phyloP scores from a whole-genome alignment of 2,113 vertebrate genomes.

The Fukomys damarensis region DNA sequence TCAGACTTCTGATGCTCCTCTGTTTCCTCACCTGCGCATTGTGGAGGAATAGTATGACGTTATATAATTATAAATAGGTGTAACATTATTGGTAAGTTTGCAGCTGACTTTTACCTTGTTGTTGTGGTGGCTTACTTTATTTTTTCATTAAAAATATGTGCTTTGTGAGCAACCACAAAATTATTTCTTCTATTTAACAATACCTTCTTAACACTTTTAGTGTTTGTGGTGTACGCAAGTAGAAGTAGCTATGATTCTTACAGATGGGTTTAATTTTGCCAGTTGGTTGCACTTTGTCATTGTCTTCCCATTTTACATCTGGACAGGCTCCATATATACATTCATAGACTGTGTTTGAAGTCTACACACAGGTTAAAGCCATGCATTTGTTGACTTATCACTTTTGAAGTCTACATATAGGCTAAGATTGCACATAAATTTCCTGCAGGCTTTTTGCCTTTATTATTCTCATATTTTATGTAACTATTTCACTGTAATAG shows the following conservation, averaged over 20 bases:
- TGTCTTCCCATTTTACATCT: not conserved
- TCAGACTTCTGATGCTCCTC: not conserved
- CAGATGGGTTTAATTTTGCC: not conserved
- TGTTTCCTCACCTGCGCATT: not conserved
- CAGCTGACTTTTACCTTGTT: not conserved
- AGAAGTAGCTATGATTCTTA: not conserved
- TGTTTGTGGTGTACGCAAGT: not conserved
- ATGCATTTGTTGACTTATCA: not conserved
- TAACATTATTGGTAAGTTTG: not conserved
- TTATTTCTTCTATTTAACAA: not conserved
- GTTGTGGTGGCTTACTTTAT: not conserved
- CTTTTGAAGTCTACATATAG: not conserved
- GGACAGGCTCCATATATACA: not conserved
- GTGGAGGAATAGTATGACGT: not conserved
- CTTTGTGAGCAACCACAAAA: not conserved
- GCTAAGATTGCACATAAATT: not conserved
- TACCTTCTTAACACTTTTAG: not conserved
- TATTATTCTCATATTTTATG: slow-evolving; percentile 24
- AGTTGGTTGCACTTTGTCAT: not conserved
- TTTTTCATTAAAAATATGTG: not conserved
- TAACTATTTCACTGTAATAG: not conserved
- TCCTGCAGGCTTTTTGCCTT: slow-evolving; percentile 24
- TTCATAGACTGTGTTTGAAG: not conserved
- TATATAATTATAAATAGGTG: not conserved
- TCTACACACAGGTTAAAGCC: not conserved